Percentiles rank a stretch among this genome's conserved stretches.
phyloP scores from a whole-genome alignment of 2,797 vertebrate genomes.

The Mus spretus region DNA sequence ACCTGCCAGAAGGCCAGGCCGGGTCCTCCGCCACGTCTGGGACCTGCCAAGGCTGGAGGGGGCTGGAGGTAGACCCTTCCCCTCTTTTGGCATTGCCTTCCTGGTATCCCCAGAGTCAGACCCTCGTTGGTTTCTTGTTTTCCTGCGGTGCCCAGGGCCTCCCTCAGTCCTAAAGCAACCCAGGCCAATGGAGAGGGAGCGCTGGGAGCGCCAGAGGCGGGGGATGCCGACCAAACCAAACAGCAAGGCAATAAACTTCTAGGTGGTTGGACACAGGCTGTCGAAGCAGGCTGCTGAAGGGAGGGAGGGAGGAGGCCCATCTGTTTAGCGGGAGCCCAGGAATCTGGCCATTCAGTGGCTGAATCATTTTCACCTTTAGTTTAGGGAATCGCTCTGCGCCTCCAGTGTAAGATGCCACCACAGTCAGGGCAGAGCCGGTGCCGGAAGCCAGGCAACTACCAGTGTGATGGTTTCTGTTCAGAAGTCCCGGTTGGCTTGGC shows the following conservation, averaged over 20 bases:
- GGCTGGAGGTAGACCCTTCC: slow-evolving; percentile 6
- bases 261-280: slow-evolving; percentile 81
- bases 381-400: slow-evolving; percentile 79
- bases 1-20: slow-evolving; percentile 40
- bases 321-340: slow-evolving; percentile 79
- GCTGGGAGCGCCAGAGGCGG: slow-evolving; percentile 56
- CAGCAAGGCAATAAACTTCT: slow-evolving; percentile 83
- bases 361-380: slow-evolving; percentile 83
- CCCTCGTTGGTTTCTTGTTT: slow-evolving; percentile 62
- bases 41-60: background rate
- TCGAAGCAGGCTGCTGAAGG: slow-evolving; percentile 80
- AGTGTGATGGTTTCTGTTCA: background rate
- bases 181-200: slow-evolving; percentile 71
- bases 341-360: slow-evolving; percentile 84
- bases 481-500: background rate
- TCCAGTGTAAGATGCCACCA: slow-evolving; percentile 78
- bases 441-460: background rate
- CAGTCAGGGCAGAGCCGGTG: slow-evolving; percentile 78
- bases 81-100: background rate
- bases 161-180: slow-evolving; percentile 50
- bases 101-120: background rate
- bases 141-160: slow-evolving; percentile 67
- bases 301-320: slow-evolving; percentile 76
- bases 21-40: background rate
- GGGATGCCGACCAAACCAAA: slow-evolving; percentile 63